Evolutionary conservation across 1,140 invertebrate species (phyloP).

Genomic region (Lamellibrachia luymesi): DNA sequence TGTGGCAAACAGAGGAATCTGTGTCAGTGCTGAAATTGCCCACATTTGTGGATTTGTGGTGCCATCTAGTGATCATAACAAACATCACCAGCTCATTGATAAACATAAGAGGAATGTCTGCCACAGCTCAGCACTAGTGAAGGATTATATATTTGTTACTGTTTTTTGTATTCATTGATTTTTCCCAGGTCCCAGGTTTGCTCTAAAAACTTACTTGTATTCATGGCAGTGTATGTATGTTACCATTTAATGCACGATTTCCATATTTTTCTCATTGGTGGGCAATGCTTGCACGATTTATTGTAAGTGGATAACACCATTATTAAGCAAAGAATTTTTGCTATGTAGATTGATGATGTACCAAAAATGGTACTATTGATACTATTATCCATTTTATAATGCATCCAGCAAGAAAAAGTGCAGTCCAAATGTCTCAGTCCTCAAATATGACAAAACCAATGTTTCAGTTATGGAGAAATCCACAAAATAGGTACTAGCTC

Average conservation of each 20-base stretch:
- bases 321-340: too few species aligned
- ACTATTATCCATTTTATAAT: not conserved
- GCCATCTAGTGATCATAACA: not conserved
- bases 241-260: not conserved
- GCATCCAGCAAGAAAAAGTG: not conserved
- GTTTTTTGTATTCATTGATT: not conserved
- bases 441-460: not conserved
- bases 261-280: not conserved
- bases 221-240: not conserved
- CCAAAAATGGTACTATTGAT: not conserved
- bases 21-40: not conserved
- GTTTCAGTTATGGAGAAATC: too few species aligned
- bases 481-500: not conserved
- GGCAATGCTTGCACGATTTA: not conserved
- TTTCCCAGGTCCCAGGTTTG: not conserved
- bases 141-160: not conserved
- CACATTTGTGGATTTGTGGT: not conserved
- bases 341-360: not conserved
- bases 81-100: not conserved
- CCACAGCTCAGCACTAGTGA: not conserved
- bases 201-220: not conserved
- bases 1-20: not conserved
- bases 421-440: not conserved
- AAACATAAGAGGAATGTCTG: not conserved
- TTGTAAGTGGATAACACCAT: not conserved